Conservation (phyloP, 2,113 vertebrate species). For the Sialia sialis region DNA sequence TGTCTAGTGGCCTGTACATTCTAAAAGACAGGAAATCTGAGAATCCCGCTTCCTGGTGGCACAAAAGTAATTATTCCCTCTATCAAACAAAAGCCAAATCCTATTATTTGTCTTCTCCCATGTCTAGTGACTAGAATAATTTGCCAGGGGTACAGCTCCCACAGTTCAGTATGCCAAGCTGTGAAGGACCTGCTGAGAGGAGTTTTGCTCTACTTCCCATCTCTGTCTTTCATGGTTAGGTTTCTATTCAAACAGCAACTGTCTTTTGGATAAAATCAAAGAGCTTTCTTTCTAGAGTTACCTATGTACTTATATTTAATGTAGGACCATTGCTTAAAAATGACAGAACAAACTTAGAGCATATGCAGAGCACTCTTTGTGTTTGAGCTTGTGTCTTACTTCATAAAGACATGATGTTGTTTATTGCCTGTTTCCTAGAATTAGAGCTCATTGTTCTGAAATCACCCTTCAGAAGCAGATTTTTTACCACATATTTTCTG, state of each 20-base stretch:
- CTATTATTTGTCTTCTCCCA: background rate
- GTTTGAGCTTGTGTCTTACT: background rate
- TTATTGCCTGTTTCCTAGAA: background rate
- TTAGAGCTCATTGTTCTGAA: background rate
- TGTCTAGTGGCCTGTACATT: background rate
- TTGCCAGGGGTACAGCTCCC: background rate
- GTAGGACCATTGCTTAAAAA: background rate
- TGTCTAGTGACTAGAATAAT: background rate
- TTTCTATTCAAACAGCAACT: background rate
- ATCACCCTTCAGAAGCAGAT: background rate
- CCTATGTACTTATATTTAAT: background rate
- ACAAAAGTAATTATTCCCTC: background rate
- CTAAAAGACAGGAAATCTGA: background rate
- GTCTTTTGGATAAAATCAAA: background rate
- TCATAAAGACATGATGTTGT: background rate
- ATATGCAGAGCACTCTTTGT: background rate
- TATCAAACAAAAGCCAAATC: background rate
- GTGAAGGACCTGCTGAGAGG: background rate
- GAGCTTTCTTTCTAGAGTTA: background rate
- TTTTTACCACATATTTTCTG: background rate
- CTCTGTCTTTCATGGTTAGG: background rate
- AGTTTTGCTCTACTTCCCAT: background rate
- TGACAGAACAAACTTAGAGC: background rate
- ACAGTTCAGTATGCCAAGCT: background rate
- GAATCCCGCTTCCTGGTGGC: background rate